A percentile compares a stretch with the other conserved stretches of the same genome.
These are phyloP conservation scores for Nomada fucata DNA, from an alignment of 2,888 invertebrate genomes.

Conservation along the genomic window DNA sequence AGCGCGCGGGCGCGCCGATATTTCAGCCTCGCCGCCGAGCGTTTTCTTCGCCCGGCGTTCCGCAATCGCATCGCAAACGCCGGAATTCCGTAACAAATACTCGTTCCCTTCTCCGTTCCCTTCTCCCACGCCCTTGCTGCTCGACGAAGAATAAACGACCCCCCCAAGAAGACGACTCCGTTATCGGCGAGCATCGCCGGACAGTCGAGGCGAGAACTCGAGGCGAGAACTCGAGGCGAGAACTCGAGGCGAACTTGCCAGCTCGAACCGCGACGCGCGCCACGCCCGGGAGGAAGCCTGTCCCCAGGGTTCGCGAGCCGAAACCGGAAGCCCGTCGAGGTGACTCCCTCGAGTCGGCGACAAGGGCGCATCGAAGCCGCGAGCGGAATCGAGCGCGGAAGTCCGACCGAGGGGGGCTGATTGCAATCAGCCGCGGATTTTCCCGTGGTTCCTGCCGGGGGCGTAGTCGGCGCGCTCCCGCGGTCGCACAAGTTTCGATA, in stretches of 20 bases:
- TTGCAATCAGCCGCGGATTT: conserved; percentile 80
- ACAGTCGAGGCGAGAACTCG: too few relatives aligned
- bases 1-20: neutral
- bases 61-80: too few relatives aligned
- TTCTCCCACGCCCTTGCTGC: too few relatives aligned
- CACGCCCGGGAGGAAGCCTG: too few relatives aligned
- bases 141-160: too few relatives aligned
- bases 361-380: conserved; percentile 6
- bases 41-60: too few relatives aligned
- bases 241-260: too few relatives aligned
- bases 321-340: conserved; percentile 61
- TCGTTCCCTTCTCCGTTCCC: too few relatives aligned
- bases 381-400: conserved; percentile 71
- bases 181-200: neutral
- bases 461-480: conserved; percentile 8
- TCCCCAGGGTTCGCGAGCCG: neutral
- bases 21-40: neutral
- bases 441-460: conserved; percentile 26
- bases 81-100: too few relatives aligned
- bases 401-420: conserved; percentile 77
- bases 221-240: too few relatives aligned
- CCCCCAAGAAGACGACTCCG: too few relatives aligned
- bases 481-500: conserved; percentile 71
- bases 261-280: too few relatives aligned
- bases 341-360: conserved; percentile 1